Evolutionary conservation across 2,797 vertebrate species (phyloP), one percentile per base, ranked within the genome.

Genomic region (Gila robusta): DNA sequence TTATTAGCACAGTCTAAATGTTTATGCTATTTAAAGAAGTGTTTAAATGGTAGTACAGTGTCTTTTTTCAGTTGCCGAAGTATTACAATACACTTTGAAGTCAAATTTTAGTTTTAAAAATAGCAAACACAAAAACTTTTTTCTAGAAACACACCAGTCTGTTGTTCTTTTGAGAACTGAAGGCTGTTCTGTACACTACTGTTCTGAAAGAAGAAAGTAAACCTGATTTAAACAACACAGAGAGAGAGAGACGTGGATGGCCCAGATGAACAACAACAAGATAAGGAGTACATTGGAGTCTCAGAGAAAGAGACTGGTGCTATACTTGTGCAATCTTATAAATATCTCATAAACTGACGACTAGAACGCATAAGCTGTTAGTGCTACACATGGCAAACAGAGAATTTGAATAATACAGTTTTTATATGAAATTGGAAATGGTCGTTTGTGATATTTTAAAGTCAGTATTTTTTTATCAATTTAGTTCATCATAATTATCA

Each of bases 141-240:
- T 47, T 32, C 41, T 67, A 66, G 59, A 80, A 66, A 80, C 39
- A 39, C 35, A 66, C 9, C 39, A 12, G 59, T 66, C n/a, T 80
- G 37, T 79, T 79, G 4, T 66, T 81, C 62, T 81, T 81, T 69
- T 70, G 19, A 69, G 44, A 81, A 32, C 37, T 52, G 64, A 69
- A 81, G 28, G 64, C 26, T 81, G 39, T 70, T 41, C 14, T 28
- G 14, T 62, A 28, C 14, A 28, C 77, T 44, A n/a, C 76, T 52
- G 1, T 74, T 47, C 26, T 32, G 14, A 32, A 7, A 66, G 26
- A 66, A 32, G 62, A 66, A 66, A 32, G 6, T 12, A 66, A 66
- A 66, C 14, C 26, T 32, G 6, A 66, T 66, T 66, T 78, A 66
- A 80, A 80, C 8, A 79, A 80, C 59, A 66, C 2, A 9, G 28